Evolutionary conservation across 2,113 vertebrate genomes (phyloP), one percentile per base, ranked within the genome.

Genomic region (Cavia aperea): DNA sequence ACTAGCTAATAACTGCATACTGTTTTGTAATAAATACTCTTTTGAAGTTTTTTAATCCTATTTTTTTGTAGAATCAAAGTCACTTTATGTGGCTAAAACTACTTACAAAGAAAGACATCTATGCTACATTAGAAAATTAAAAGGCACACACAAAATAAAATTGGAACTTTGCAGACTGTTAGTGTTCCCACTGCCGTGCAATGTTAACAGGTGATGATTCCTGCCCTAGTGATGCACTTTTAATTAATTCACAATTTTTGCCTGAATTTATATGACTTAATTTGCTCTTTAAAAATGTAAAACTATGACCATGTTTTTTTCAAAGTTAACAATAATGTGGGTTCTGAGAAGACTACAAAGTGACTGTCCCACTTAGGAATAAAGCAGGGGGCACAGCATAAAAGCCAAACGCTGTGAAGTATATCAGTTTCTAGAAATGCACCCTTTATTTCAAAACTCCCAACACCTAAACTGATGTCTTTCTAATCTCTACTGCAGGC

Each of bases 201-300:
- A 46, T 39, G 26, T 49, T 86, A 86, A 89, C 60, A 91, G 19
- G 14, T 49, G 72, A 66, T 23, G 33, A 72, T 86, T 43, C 88
- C 39, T 91, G 84, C 39, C n/a, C 7, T 77, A 86, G 36, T n/a
- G 4, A 24, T 82, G 78, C 56, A 72, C 43, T 89, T 90, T 84
- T 86, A 77, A 88, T 85, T 78, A 82, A 70, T 54, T 49, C 70
- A 72, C 14, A 51, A 54, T 39, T 78, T 91, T 93, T 87, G 12
- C 5, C 29, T 91, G 3, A 82, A 78, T 24, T 89, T 72, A 58
- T 65, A 66, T 84, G 87, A 54, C 4, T 90, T 93, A 46, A 88
- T 75, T 10, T 68, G 79, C 46, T 89, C 39, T 26, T 93, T 54
- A 78, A 91, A 91, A 82, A 43, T 82, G 39, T 86, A 91, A 89